Base-by-base conservation (phyloP, 2,797 vertebrate genomes). In the Coranthus polyacanthus region DNA sequence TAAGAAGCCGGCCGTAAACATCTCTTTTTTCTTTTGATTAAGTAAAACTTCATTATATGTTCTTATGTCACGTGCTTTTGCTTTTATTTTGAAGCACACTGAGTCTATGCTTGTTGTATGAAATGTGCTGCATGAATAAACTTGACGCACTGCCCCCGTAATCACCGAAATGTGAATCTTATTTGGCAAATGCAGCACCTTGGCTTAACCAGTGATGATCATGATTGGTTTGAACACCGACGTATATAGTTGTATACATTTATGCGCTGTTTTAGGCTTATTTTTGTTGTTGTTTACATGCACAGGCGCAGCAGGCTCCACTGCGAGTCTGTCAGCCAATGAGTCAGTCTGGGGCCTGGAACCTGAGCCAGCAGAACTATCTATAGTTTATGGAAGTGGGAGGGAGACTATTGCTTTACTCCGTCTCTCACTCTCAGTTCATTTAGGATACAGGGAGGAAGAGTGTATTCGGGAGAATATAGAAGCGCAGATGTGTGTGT, bases 301-400 rank as follows among this genome's bases (percentile, higher is more conserved):
- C 36, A 6, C 12, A 20, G 13, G 4, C 41, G 59, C 59, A 53
- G 7, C 10, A 20, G 13, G 42, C 20, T 46, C 53, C 65, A 72
- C 66, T 21, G 68, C n/a, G 71, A 56, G 74, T 49, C 66, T 32
- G 47, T 61, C 61, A 64, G 71, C 61, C 32, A 63, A 79, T 73
- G 75, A 82, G 88, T 60, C 81, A 72, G 82, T 78, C 77, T 66
- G 84, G 54, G 69, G 55, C 81, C 78, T 81, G 93, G 88, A 94
- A 92, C 91, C 57, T 12, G 88, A 92, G 88, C 90, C 91, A 88
- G 89, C 77, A 69, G 84, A 88, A 90, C 90, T 69, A 72, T 92
- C 90, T 94, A 91, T 92, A 94, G 92, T 89, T 83, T 43, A 68
- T 88, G 83, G 82, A 88, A 86, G 88, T 83, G 86, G 88, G 89